Conservation (phyloP, 2,113 vertebrate species). For the Mastomys coucha region DNA sequence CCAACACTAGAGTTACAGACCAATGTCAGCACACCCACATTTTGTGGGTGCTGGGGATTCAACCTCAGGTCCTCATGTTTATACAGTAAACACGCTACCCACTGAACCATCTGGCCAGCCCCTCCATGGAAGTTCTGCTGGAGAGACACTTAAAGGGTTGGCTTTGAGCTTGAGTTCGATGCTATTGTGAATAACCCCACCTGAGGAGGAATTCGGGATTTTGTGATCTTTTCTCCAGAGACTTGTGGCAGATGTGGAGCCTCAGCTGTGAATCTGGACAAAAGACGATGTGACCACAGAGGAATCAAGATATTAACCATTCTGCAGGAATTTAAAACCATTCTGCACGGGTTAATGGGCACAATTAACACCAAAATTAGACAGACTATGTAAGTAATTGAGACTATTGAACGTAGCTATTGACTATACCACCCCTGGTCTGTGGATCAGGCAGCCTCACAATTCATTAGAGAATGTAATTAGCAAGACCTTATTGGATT, state of each 20-base stretch:
- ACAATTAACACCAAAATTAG: conserved; percentile 67
- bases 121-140: background rate
- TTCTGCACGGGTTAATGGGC: conserved; percentile 58
- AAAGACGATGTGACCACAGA: conserved; percentile 33
- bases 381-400: conserved; percentile 58
- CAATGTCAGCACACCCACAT: background rate
- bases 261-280: background rate
- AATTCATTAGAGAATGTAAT: conserved; percentile 64
- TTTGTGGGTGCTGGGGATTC: background rate
- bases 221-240: background rate
- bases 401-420: conserved; percentile 38
- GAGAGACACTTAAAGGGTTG: background rate
- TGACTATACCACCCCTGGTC: conserved; percentile 42
- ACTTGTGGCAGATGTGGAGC: background rate
- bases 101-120: background rate
- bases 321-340: conserved; percentile 39
- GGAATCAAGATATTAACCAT: background rate
- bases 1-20: background rate
- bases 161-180: background rate
- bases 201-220: conserved; percentile 8
- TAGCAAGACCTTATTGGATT: conserved; percentile 53
- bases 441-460: conserved; percentile 39
- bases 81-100: background rate
- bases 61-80: background rate
- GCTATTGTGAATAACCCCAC: background rate